These are phyloP conservation scores for Ceratina japonica DNA, from an alignment of 1,140 invertebrate genomes.

Conservation along the genomic window DNA sequence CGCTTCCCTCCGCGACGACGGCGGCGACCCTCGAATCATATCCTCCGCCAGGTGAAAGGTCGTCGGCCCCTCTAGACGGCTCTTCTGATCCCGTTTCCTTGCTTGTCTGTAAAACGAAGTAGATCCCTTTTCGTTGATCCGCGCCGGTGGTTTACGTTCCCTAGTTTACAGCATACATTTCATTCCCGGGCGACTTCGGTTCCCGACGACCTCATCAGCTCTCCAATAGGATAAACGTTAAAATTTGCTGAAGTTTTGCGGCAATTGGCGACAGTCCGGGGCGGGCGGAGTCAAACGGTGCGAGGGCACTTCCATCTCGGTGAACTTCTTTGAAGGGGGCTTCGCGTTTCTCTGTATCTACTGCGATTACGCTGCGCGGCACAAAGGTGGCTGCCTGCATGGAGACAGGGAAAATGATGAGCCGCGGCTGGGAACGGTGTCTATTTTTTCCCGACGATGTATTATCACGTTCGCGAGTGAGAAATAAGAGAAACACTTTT, in stretches of 20 bases:
- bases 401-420: not conserved
- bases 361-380: slow-evolving; percentile 7
- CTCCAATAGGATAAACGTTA: slow-evolving; percentile 27
- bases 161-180: slow-evolving; percentile 11
- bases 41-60: too few species aligned
- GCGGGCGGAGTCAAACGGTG: not conserved
- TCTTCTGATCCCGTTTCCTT: not conserved
- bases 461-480: not conserved
- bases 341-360: not conserved
- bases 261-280: not conserved
- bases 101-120: not conserved
- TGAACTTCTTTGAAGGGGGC: not conserved
- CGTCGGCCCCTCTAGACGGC: not conserved
- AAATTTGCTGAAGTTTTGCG: slow-evolving; percentile 37
- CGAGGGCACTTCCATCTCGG: not conserved
- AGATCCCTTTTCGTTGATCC: slow-evolving; percentile 20
- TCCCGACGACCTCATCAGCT: slow-evolving; percentile 7
- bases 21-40: too few species aligned
- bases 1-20: too few species aligned
- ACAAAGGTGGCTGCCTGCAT: too few species aligned
- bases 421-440: not conserved
- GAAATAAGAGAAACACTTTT: not conserved
- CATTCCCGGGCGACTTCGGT: not conserved
- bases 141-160: not conserved
- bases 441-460: not conserved